Evolutionary conservation across 2,797 vertebrate genomes (phyloP).

Genomic region (Sebastes diploproa): DNA sequence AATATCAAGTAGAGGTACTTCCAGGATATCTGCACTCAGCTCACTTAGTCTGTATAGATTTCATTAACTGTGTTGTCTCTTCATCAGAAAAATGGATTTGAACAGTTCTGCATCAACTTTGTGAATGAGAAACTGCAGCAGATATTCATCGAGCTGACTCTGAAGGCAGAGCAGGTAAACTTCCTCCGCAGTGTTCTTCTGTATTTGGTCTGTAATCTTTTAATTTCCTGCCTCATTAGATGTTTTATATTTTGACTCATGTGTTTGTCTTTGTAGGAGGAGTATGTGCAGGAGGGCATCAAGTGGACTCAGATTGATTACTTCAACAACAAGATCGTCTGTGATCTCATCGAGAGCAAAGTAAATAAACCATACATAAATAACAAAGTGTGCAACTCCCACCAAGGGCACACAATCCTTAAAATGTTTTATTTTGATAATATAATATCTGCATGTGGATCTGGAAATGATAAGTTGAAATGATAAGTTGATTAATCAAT

Average conservation of each 20-base stretch:
- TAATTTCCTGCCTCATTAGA: not conserved
- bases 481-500: not conserved
- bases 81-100: conserved; percentile 97
- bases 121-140: conserved; percentile 99
- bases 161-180: conserved; percentile 97
- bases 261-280: conserved; percentile 83
- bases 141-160: conserved; percentile 97
- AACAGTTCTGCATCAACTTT: conserved; percentile 99
- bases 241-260: not conserved
- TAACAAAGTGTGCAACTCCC: not conserved
- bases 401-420: no score
- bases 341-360: conserved; percentile 99
- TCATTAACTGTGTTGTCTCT: conserved; percentile 35
- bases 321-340: conserved; percentile 99
- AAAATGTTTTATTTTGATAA: no score
- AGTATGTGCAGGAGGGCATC: conserved; percentile 97
- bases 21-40: conserved; percentile 43
- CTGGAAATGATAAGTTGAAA: no score
- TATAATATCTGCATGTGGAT: not conserved
- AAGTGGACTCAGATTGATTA: conserved; percentile 95
- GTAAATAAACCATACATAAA: conserved; percentile 67
- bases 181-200: not conserved
- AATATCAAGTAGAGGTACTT: not conserved
- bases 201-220: not conserved
- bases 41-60: not conserved